Evolutionary conservation across 2,797 vertebrate species (phyloP).

Genomic region (Schizothorax lantsangensis): DNA sequence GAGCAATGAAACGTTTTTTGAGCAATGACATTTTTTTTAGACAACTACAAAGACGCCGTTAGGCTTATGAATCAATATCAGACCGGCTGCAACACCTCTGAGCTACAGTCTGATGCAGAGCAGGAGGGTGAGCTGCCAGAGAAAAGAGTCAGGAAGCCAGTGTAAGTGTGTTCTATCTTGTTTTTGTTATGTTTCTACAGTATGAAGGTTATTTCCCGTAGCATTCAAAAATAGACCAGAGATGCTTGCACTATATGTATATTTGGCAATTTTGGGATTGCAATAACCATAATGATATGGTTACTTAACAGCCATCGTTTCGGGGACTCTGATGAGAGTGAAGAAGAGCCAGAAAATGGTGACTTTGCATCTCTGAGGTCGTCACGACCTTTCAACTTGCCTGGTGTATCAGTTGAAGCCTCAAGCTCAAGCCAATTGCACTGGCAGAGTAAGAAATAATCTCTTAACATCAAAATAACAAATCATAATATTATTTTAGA

Average conservation of each 20-base stretch:
- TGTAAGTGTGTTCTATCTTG: background rate
- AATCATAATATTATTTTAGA: background rate
- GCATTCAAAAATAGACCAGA: slow-evolving; percentile 6
- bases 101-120: background rate
- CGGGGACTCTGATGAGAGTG: background rate
- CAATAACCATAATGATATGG: background rate
- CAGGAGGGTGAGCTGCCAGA: background rate
- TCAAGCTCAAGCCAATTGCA: slow-evolving; percentile 3
- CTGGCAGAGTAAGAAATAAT: slow-evolving; percentile 12
- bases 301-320: slow-evolving; percentile 29
- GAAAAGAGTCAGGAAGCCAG: background rate
- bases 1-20: background rate
- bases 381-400: background rate
- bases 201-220: background rate
- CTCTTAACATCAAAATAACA: slow-evolving; percentile 20
- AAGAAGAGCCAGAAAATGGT: background rate
- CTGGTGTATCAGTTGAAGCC: slow-evolving; percentile 1
- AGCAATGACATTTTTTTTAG: background rate
- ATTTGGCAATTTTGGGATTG: slow-evolving; percentile 13
- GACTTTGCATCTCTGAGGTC: background rate
- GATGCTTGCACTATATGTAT: slow-evolving; percentile 8
- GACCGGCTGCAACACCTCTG: background rate
- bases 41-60: background rate
- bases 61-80: background rate
- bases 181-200: background rate